Evolutionary conservation across 2,888 invertebrate species (phyloP), one percentile per base, ranked within the genome.

Genomic region (Geotrupes spiniger): DNA sequence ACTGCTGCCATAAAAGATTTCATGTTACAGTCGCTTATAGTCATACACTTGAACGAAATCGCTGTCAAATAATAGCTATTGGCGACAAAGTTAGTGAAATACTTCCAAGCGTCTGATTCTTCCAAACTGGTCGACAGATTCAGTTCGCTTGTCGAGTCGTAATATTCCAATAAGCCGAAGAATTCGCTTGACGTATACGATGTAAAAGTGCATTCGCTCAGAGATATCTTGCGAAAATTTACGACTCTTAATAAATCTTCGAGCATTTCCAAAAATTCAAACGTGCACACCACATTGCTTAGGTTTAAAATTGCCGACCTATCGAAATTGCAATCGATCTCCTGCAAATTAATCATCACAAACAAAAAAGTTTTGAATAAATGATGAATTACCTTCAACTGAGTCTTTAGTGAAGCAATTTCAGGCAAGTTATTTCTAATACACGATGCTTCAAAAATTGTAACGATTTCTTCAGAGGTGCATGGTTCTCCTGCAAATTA

Each of bases 211-310:
- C 69, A 69, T 46, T 69, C 68, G 36, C 60, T 58, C 14, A 71
- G 56, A 17, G 61, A 54, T 17, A 71, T 52, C 9, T 62, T 66
- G 40, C 62, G 63, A 51, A 71, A 71, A 57, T 69, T 71, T n/a
- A 63, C 52, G 14, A 70, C 61, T 59, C 66, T 66, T 17, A 71
- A 56, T 31, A 71, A 42, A 46, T 67, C 68, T 51, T 71, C 71
- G 4, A 71, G 48, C 4, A 70, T 70, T 46, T 71, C 70, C 42
- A 68, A 68, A 17, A 70, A 69, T 52, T 71, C 71, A 46, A 58
- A 58, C 10, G 69, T 67, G 44, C 70, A 58, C 49, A 60, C 65
- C 9, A 70, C 54, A 39, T 61, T 60, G 16, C 62, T 54, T 47
- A 71, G 54, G 51, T 66, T 70, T 37, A 71, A 54, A 28, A 55